Base-by-base conservation (phyloP, 2,888 invertebrate genomes). In the Anarsia innoxiella region DNA sequence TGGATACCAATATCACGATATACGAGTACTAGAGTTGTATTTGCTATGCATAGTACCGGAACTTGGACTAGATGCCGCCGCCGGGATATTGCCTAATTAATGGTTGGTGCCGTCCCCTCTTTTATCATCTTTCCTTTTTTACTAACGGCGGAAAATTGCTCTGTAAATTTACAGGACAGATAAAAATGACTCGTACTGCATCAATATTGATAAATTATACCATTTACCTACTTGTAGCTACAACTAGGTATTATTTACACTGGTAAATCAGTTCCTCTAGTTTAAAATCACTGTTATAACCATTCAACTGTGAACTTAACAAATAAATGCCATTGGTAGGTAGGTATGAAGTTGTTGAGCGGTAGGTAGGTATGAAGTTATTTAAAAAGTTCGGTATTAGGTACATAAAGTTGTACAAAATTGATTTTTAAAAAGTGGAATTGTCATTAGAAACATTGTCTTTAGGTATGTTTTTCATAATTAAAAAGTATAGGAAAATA, bases 21-120 rank as follows among this genome's bases (percentile, higher is more conserved):
- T 4, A 3, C 8, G 25, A 26, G 2, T 26, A 15, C 33, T 33
- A 33, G 10, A 62, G 59, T 49, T 23, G 49, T 48, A 42, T n/a
- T 48, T 41, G 52, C 50, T 48, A 53, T 45, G 41, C 46, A 49
- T 48, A 49, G 41, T 19, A 41, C 45, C 46, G 43, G 37, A 13
- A 23, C 6, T 9, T 8, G 42, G 46, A 49, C n/a, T 42, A 46
- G 41, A 51, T 47, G 44, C 39, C 36, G 36, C 41, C 41, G 49
- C 43, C 31, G 27, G 41, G 44, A 46, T 43, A 48, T 46, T 39
- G 45, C 53, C 45, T 53, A 49, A 56, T 54, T 52, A 52, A 50
- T 45, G 46, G 40, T 30, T 13, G 19, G 36, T 9, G 23, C 36
- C 26, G 14, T 23, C 15, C 10, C 23, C 30, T 13, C 36, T 30